Evolutionary conservation across 2,113 vertebrate genomes (phyloP), one percentile per base, ranked within the genome.

Genomic region (Callorhinus ursinus): DNA sequence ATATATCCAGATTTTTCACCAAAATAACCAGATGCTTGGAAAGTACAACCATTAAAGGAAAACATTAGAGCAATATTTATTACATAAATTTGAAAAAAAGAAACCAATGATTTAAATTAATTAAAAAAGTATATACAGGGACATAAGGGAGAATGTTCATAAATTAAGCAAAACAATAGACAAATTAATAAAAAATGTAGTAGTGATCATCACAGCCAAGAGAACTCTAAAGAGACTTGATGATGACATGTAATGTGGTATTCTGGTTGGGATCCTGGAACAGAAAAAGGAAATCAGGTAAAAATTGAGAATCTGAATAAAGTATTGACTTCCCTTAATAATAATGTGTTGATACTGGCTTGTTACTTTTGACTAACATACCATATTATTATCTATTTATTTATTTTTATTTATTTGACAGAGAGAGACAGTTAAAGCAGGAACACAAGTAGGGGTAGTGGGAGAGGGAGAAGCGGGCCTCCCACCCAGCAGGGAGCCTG

Each of bases 21-120:
- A 92, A 91, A 94, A 86, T 59, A 96, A 85, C n/a, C 49, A 92
- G 83, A 85, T 92, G 83, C 79, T 94, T 33, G 6, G 19, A n/a
- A 85, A 95, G 89, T 53, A 28, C 1, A 86, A 21, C 14, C 19
- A 24, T 85, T 59, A 92, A 85, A 83, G 88, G 22, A 84, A 93
- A 80, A 33, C 59, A 72, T 81, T 49, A 88, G 51, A 77, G 59
- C 24, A 81, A 28, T 88, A 57, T 55, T 90, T 87, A 90, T 65
- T 46, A 82, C 31, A 59, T 33, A 55, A 39, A 86, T 61, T 81
- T 51, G 15, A 9, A 67, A 89, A 95, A 71, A 8, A 15, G 33
- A 67, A 59, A 80, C 65, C 33, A 76, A 79, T 65, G 39, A 90
- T 91, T 88, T 90, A 90, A 90, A 57, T 15, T 74, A 65, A 63